Base-by-base conservation (phyloP, 2,888 invertebrate species). In the Latrodectus elegans region DNA sequence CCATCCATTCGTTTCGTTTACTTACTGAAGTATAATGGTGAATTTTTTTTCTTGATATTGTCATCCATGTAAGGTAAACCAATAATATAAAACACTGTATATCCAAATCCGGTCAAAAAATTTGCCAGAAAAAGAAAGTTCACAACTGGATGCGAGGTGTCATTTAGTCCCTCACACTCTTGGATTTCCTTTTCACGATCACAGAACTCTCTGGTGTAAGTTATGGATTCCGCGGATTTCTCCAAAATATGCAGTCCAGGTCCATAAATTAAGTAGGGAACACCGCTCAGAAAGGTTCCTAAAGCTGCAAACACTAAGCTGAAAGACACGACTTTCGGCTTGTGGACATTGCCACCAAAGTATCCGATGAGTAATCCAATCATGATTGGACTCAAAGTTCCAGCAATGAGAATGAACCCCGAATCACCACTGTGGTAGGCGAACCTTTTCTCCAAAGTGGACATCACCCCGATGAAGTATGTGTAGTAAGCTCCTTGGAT, bases 71-170 rank as follows among this genome's bases (percentile, higher is more conserved):
- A 90, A 4, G 89, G 87, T 8, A 84, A 68, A 11, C 90, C 90
- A 22, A 90, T 60, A 11, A 85, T 78, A 55, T 89, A 89, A 71
- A 81, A 90, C 4, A 85, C 88, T 22, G 88, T 89, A 38, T 88
- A 88, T n/a, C 90, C 90, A 55, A 90, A 80, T 14, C 90, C 90
- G 72, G 88, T 89, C 1, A 90, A 17, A 51, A 90, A 90, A 80
- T 83, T 89, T 2, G 89, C 90, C 9, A 89, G 8, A 67, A 89
- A 89, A 12, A 90, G 55, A 12, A 89, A 65, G 17, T 82, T 38
- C 2, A 88, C 89, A 53, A 89, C 90, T 12, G 84, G 77, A 49
- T 75, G 67, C 22, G 89, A 60, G 8, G 80, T 49, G 1, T 53
- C n/a, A 53, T 55, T 67, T 52, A 49, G 71, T 68, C 51, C 51